Conservation (phyloP, 2,113 vertebrate species). For the Strix aluco region DNA sequence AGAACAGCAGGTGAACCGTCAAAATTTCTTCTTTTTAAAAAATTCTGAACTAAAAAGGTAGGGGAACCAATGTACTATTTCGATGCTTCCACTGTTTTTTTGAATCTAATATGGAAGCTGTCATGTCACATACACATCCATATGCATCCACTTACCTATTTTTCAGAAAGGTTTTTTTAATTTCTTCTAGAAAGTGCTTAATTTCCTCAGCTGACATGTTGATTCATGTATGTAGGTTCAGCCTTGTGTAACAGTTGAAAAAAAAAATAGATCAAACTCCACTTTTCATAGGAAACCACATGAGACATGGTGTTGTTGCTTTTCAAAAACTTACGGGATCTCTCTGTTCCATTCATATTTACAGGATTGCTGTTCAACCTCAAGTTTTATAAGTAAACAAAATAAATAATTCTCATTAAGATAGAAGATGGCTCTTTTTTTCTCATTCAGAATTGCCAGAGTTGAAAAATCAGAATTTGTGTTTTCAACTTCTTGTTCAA, state of each 20-base stretch:
- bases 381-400: neutral
- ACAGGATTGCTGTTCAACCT: neutral
- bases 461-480: neutral
- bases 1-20: neutral
- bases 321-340: neutral
- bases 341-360: neutral
- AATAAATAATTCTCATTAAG: neutral
- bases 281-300: neutral
- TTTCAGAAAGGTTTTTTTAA: neutral
- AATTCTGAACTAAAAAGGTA: neutral
- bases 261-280: neutral
- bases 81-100: neutral
- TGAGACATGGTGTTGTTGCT: neutral
- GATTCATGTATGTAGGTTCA: neutral
- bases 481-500: neutral
- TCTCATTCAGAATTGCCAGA: neutral
- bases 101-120: fast-evolving
- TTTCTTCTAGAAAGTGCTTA: neutral
- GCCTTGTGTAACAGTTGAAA: neutral
- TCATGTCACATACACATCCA: neutral
- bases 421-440: neutral
- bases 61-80: neutral
- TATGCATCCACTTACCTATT: neutral
- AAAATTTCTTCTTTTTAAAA: neutral
- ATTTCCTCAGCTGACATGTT: neutral